These are phyloP conservation scores for Sinhomidia bicolor DNA, from an alignment of 2,888 invertebrate genomes.

Conservation along the genomic window DNA sequence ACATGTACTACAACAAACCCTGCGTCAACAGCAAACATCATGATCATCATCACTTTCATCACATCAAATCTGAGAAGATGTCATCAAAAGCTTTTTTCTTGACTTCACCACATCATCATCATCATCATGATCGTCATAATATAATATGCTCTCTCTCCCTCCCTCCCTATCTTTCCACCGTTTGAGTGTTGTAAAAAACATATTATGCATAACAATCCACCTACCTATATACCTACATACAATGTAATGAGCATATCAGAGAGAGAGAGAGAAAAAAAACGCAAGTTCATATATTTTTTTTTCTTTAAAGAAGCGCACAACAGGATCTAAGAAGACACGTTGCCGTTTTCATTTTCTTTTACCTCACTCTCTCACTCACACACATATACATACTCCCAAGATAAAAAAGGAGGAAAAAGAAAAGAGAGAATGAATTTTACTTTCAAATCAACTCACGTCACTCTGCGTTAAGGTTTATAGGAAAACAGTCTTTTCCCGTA, in stretches of 20 bases:
- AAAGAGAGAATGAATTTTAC: constrained; percentile 55
- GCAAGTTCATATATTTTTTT: not conserved
- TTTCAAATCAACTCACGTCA: constrained; percentile 70
- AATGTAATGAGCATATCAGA: no score
- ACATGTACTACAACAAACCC: constrained; percentile 42
- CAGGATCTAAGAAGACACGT: constrained; percentile 18
- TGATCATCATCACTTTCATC: constrained; percentile 52
- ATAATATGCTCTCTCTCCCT: not conserved
- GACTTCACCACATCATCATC: not conserved
- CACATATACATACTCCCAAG: no score
- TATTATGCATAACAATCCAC: not conserved
- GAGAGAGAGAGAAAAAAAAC: no score
- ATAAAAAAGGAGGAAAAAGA: constrained; percentile 35
- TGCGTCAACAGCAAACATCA: not conserved
- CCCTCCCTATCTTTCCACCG: not conserved
- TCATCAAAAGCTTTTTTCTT: constrained; percentile 26
- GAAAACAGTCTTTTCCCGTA: constrained; percentile 60
- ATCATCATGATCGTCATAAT: constrained; percentile 11
- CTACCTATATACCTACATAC: not conserved
- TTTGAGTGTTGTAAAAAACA: not conserved
- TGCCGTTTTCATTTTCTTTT: constrained; percentile 57
- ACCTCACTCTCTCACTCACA: no score
- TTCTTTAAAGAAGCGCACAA: not conserved
- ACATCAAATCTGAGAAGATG: constrained; percentile 36
- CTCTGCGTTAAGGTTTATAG: constrained; percentile 58